Evolutionary conservation across 37 sponge, comb jelly and placozoan species (phyloP), one percentile per base, ranked within the genome.

Genomic region (Agelas oroides): DNA sequence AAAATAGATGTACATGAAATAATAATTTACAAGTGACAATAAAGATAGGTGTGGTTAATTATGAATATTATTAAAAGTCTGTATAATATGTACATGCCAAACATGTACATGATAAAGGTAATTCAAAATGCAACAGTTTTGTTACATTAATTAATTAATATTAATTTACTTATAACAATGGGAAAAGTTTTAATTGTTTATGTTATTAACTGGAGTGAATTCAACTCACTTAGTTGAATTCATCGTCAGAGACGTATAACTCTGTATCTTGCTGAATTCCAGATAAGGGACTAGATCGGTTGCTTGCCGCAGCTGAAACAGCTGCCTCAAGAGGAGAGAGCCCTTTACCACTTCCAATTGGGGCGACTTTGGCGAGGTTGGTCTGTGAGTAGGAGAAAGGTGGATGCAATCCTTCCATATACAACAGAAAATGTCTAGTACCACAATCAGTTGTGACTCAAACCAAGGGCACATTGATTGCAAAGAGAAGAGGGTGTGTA

Each of bases 211-310:
- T 18, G 18, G 18, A 56, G 15, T 46, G 46, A 46, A 46, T 46
- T 46, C 46, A 46, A 8, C 46, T 12, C 6, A 46, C 8, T 46
- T 8, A 46, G 46, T 46, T 46, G 46, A 71, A 41, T 35, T 71
- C 72, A 71, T 71, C 72, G 52, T 71, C 72, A 20, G 72, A 71
- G 52, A 71, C 37, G 52, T 71, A 71, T 3, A 71, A 3, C 15
- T 71, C n/a, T n/a, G n/a, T n/a, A n/a, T n/a, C 72, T 5, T 68
- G 72, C 24, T 23, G n/a, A 41, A 23, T 8, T 15, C 31, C n/a
- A 5, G 41, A 53, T 12, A 46, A 8, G 46, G 46, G 46, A 40
- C 41, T 41, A 40, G 72, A 71, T 20, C 53, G 72, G 20, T 38
- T 23, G 52, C 46, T 46, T n/a, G 31, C 19, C 41, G n/a, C 53